A percentile compares a stretch with the other conserved stretches of the same genome.
These are phyloP conservation scores for Tetraneura akinire DNA, from an alignment of 1,140 invertebrate species.

Conservation along the genomic window DNA sequence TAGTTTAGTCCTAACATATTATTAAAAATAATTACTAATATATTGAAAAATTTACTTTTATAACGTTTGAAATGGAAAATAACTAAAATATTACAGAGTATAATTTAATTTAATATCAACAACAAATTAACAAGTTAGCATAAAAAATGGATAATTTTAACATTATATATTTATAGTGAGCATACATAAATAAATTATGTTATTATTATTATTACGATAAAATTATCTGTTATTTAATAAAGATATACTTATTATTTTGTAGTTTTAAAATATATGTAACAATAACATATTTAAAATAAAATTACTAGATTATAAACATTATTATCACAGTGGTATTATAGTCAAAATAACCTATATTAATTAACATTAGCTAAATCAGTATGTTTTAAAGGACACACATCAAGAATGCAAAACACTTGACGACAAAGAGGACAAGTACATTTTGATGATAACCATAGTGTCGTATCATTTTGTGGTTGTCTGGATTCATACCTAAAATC, in stretches of 20 bases:
- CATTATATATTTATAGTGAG: no score
- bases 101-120: no score
- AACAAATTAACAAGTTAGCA: no score
- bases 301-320: slow-evolving; percentile 29
- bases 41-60: no score
- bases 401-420: slow-evolving; percentile 81
- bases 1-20: no score
- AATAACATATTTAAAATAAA: slow-evolving; percentile 23
- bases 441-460: slow-evolving; percentile 81
- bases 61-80: no score
- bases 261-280: not conserved
- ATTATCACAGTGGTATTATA: slow-evolving; percentile 39
- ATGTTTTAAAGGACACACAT: slow-evolving; percentile 66
- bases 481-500: slow-evolving; percentile 73
- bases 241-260: not conserved
- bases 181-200: no score
- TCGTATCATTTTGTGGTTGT: slow-evolving; percentile 72
- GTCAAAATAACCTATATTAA: not conserved
- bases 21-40: no score
- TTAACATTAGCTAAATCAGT: slow-evolving; percentile 1
- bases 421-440: slow-evolving; percentile 88
- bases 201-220: no score
- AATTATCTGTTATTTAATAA: not conserved
- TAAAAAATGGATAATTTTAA: no score
- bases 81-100: no score